A percentile compares a stretch with the other conserved stretches of the same genome.
phyloP scores from a whole-genome alignment of 2,113 vertebrate species.

The Sphyrna mokarran region DNA sequence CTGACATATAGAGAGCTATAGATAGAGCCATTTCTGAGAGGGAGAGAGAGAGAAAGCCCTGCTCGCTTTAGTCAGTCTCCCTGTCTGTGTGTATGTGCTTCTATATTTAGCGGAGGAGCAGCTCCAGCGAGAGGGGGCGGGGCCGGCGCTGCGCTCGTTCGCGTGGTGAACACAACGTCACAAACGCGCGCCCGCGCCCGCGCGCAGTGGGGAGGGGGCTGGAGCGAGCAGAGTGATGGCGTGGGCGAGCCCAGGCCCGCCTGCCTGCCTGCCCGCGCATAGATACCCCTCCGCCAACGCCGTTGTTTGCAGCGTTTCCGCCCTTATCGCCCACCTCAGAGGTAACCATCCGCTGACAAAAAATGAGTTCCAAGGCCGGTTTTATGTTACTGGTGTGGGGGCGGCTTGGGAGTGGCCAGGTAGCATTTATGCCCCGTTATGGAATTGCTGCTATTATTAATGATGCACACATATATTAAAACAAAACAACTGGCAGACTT shows the following conservation, averaged over 20 bases:
- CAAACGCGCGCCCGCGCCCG: background rate
- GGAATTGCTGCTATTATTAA: background rate
- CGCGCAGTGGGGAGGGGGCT: background rate
- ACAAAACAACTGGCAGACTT: background rate
- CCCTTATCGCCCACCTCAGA: background rate
- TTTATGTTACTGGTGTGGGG: background rate
- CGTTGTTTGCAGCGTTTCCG: background rate
- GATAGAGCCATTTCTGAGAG: slow-evolving; percentile 17
- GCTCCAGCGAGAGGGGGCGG: slow-evolving; percentile 8
- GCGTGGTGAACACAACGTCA: background rate
- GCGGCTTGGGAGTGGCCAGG: background rate
- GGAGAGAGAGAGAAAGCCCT: slow-evolving; percentile 19
- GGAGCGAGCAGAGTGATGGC: background rate
- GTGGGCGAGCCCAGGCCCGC: background rate
- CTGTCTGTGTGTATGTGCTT: slow-evolving; percentile 31
- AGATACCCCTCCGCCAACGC: background rate
- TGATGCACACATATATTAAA: background rate
- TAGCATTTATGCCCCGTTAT: background rate
- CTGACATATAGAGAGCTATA: background rate
- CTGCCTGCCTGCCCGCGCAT: background rate
- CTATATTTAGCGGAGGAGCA: slow-evolving; percentile 34
- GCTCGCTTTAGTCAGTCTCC: slow-evolving; percentile 13
- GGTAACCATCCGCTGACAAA: background rate
- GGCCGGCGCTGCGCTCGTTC: background rate
- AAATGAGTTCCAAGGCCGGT: background rate